Conservation (phyloP, 2,888 invertebrate species). For the Lydus trimaculatus region DNA sequence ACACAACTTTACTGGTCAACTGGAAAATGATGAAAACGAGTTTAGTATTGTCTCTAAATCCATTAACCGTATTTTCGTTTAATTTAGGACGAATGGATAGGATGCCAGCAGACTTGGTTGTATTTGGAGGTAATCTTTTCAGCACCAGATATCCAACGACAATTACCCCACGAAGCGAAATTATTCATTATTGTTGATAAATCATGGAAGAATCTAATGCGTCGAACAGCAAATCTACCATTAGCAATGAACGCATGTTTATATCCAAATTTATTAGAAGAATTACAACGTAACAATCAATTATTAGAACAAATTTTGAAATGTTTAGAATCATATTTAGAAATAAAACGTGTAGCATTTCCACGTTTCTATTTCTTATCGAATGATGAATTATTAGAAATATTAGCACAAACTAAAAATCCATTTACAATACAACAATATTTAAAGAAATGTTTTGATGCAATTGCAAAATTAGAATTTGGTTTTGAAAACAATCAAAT, state of each 20-base stretch:
- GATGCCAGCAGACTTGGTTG: constrained; percentile 92
- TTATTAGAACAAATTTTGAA: constrained; percentile 89
- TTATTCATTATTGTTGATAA: constrained; percentile 88
- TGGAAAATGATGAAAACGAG: no score
- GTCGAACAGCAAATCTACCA: constrained; percentile 80
- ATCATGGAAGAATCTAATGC: constrained; percentile 89
- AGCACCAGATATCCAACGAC: constrained; percentile 92
- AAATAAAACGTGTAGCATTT: constrained; percentile 87
- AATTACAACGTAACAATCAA: constrained; percentile 75
- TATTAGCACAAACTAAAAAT: constrained; percentile 88
- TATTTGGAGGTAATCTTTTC: constrained; percentile 95
- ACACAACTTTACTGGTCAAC: no score
- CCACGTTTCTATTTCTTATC: constrained; percentile 91
- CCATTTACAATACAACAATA: constrained; percentile 91
- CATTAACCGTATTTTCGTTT: background rate
- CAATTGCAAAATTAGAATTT: constrained; percentile 80
- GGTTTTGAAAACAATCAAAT: constrained; percentile 58
- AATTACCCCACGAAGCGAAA: constrained; percentile 88
- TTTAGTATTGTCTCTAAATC: no score
- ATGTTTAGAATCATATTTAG: constrained; percentile 87
- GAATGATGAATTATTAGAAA: constrained; percentile 88
- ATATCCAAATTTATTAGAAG: constrained; percentile 73
- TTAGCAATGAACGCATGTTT: constrained; percentile 83
- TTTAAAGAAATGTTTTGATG: constrained; percentile 88
- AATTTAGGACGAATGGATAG: constrained; percentile 83